Conservation (phyloP, 2,797 vertebrate genomes). For the Phrynocephalus forsythii region DNA sequence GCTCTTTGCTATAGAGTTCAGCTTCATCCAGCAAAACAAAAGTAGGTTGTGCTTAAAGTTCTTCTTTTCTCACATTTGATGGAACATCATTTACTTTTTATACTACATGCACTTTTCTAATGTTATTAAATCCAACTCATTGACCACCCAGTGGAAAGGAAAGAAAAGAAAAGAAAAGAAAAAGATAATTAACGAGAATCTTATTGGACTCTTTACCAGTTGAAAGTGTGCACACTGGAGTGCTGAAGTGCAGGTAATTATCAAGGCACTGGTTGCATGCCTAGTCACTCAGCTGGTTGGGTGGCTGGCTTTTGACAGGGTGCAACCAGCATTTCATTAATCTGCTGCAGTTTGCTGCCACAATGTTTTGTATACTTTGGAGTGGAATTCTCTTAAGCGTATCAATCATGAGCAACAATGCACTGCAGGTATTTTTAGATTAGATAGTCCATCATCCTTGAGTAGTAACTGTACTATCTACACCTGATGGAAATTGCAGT, state of each 20-base stretch:
- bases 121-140: conserved; percentile 23
- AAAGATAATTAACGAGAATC: no score
- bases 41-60: conserved; percentile 15
- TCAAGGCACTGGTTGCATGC: no score
- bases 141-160: background rate
- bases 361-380: no score
- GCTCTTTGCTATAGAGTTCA: conserved; percentile 44
- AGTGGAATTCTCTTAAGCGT: no score
- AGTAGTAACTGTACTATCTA: background rate
- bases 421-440: background rate
- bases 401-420: no score
- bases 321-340: no score
- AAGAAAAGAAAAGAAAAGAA: background rate
- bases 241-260: no score
- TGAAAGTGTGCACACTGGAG: no score
- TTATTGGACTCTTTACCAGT: no score
- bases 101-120: conserved; percentile 49
- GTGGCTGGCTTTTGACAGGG: no score
- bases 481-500: background rate
- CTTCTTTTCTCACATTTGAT: conserved; percentile 39
- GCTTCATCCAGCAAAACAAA: conserved; percentile 59
- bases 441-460: background rate
- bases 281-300: no score
- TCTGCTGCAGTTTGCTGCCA: no score
- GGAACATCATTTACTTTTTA: conserved; percentile 49